Evolutionary conservation across 2,113 vertebrate genomes (phyloP).

Genomic region (Propithecus coquereli): DNA sequence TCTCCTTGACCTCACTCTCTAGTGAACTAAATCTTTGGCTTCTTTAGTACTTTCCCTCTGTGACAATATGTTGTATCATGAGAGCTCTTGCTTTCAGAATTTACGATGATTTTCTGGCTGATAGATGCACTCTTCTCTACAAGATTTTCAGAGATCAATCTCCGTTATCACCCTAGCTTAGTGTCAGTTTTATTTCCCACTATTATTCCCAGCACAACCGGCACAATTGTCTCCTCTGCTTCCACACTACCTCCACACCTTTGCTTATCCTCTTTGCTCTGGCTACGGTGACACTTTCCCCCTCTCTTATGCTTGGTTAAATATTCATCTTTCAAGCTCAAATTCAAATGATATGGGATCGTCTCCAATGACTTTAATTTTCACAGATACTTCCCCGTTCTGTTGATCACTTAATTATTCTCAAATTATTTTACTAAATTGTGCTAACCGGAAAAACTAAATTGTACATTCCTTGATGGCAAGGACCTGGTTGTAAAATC

Average conservation of each 20-base stretch:
- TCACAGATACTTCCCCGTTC: not conserved
- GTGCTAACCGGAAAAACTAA: not conserved
- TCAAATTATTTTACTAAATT: constrained; percentile 3
- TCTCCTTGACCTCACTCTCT: not conserved
- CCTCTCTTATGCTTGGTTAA: not conserved
- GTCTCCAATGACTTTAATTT: not conserved
- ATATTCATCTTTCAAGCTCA: constrained; percentile 29
- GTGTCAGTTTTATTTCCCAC: not conserved
- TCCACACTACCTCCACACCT: not conserved
- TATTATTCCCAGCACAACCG: not conserved
- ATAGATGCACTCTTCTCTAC: not conserved
- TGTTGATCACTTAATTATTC: constrained; percentile 2
- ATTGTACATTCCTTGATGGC: not conserved
- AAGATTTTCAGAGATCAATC: not conserved
- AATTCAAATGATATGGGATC: not conserved
- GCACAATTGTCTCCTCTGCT: not conserved
- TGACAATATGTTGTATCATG: not conserved
- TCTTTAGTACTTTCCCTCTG: not conserved
- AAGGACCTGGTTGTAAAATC: not conserved
- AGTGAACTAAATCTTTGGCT: not conserved
- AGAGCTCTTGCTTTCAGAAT: not conserved
- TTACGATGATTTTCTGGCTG: not conserved
- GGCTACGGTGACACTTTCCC: not conserved
- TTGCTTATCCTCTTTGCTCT: not conserved
- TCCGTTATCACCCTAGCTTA: not conserved